Conservation (phyloP, 2,113 vertebrate species). For the Lophochroa leadbeateri region DNA sequence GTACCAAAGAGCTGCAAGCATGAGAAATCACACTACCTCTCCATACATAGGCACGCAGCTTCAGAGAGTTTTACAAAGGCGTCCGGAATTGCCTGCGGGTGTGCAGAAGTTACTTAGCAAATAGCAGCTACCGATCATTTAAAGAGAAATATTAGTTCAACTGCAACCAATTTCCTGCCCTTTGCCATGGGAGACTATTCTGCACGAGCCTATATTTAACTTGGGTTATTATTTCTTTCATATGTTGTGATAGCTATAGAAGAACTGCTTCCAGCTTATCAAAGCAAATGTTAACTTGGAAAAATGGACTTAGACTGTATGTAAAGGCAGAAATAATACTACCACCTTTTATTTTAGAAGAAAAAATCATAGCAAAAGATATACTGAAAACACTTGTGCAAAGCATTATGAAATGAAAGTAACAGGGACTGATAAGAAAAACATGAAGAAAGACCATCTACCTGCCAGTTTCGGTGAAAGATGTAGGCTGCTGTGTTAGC, state of each 20-base stretch:
- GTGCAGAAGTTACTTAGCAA: background rate
- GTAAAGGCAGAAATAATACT: background rate
- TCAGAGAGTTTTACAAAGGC: background rate
- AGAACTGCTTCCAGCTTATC: background rate
- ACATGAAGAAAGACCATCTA: background rate
- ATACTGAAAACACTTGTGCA: background rate
- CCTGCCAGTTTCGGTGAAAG: background rate
- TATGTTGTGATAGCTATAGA: background rate
- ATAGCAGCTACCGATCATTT: background rate
- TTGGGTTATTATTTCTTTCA: background rate
- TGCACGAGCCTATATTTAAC: slow-evolving; percentile 6
- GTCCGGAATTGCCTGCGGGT: background rate
- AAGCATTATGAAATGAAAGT: background rate
- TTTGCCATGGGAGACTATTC: slow-evolving; percentile 20
- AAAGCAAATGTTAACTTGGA: background rate
- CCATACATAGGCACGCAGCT: background rate
- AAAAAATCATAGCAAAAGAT: background rate
- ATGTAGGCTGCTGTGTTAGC: background rate
- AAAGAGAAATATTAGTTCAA: slow-evolving; percentile 49
- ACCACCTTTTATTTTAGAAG: background rate
- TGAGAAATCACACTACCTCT: background rate
- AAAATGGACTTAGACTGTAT: background rate
- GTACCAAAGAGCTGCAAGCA: background rate
- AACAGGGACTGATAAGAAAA: background rate
- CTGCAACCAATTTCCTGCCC: slow-evolving; percentile 53